Evolutionary conservation across 2,888 invertebrate genomes (phyloP), one percentile per base, ranked within the genome.

Genomic region (Dynastes grantii): DNA sequence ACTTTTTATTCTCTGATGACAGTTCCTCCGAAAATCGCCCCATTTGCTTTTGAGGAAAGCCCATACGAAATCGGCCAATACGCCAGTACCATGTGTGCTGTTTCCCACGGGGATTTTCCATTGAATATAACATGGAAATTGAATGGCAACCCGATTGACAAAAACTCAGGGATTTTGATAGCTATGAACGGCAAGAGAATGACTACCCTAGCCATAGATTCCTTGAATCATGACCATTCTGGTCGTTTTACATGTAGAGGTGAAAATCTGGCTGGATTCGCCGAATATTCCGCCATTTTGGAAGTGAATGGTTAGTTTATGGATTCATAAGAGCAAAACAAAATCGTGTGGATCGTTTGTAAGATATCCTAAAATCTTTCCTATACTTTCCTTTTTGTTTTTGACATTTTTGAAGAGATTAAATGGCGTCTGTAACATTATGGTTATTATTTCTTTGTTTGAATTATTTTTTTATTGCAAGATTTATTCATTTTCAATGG

Each of bases 11-110:
- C 32, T 55, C 55, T 29, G 84, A 89, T 29, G 84, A 89, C 90
- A 95, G 95, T 95, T 89, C 91, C 92, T 85, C 95, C 95, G 80
- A 93, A 93, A 90, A 94, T 95, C 85, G 91, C 93, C 81, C 92
- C 92, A 80, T 95, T 95, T 86, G 87, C 90, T 81, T 94, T 94
- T 85, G 94, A 94, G 80, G 92, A 93, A 79, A 93, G 93, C 85
- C 92, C 93, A 84, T 90, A 91, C 83, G 91, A 92, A 89, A 90
- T 92, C 84, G 92, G 92, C 80, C 81, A 87, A 84, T 82, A 85
- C 84, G 79, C 87, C 84, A 70, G 86, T 85, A 83, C 89, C 58
- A 89, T 81, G 55, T 90, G 90, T 83, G 86, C 87, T 11, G 88
- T 89, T n/a, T 82, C 87, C 22, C 88, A 89, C 76, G 90, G 92